Evolutionary conservation across 2,888 invertebrate species (phyloP).

Genomic region (Temnothorax unifasciatus): DNA sequence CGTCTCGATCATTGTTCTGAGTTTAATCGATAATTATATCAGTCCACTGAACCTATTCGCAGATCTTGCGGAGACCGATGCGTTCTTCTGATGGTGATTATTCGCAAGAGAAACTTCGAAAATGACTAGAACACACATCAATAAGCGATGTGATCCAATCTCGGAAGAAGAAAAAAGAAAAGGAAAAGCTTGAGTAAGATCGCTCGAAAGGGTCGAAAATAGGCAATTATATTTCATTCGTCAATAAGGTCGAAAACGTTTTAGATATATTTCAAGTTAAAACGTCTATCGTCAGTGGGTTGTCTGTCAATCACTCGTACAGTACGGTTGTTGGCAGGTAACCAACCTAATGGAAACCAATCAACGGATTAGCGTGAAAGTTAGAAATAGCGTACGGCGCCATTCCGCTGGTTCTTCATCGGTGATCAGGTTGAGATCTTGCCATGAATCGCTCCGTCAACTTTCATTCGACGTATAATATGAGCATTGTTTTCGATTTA

Average conservation of each 20-base stretch:
- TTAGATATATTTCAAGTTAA: constrained; percentile 61
- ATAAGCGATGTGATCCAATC: constrained; percentile 28
- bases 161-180: constrained; percentile 34
- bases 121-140: constrained; percentile 56
- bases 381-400: constrained; percentile 19
- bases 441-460: constrained; percentile 14
- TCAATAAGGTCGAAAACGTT: constrained; percentile 63
- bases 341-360: constrained; percentile 76
- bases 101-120: constrained; percentile 1
- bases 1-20: background rate
- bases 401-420: constrained; percentile 14
- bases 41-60: background rate
- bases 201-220: constrained; percentile 62
- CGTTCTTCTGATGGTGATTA: background rate
- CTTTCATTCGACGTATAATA: constrained; percentile 17
- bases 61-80: background rate
- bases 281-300: constrained; percentile 68
- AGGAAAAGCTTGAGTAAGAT: constrained; percentile 41
- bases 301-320: constrained; percentile 69
- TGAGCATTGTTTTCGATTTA: constrained; percentile 40
- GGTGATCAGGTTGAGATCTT: background rate
- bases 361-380: constrained; percentile 77
- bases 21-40: background rate
- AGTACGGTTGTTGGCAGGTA: constrained; percentile 77
- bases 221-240: constrained; percentile 70